Evolutionary conservation across 2,888 invertebrate genomes (phyloP), one percentile per base, ranked within the genome.

Genomic region (Cyaniris semiargus): DNA sequence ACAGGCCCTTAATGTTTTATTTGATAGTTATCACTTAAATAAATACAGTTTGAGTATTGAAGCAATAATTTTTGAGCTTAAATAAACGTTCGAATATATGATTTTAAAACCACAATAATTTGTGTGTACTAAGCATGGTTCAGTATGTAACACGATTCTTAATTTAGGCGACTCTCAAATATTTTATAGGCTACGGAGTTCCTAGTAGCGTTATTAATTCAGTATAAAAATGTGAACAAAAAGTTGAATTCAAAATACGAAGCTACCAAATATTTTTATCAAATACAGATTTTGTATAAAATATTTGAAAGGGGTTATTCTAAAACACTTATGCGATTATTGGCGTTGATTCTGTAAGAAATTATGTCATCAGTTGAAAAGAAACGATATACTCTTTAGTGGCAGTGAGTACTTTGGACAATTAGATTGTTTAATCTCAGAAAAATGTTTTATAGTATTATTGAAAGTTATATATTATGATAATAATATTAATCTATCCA

Each of bases 211-310:
- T 53, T 53, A 48, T 3, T 38, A 7, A 56, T n/a, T 21, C 21
- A 7, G 13, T 44, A 34, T 44, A 44, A 72, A 23, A 72, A 72
- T 44, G 5, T 44, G 7, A 44, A 72, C 44, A 72, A 10, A 71
- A 44, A 21, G 21, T 44, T 34, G 38, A 71, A 48, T 53, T 23
- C 18, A 23, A 74, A 48, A 53, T 27, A 23, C 7, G 23, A 53
- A 74, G 48, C 48, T 48, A 74, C 38, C 21, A 74, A 48, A 74
- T 53, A 44, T 18, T 53, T 74, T 53, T 74, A 74, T 53, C 48
- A 74, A 48, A 74, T 53, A 18, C 48, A 48, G 53, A 66, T 74
- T 74, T 72, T 53, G 74, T 74, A 74, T 74, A 74, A 74, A 74
- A 74, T 23, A 74, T 74, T 53, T 27, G 53, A 74, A 53, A 48